Evolutionary conservation across 2,113 vertebrate genomes (phyloP).

Genomic region (Lophotis ruficrista): DNA sequence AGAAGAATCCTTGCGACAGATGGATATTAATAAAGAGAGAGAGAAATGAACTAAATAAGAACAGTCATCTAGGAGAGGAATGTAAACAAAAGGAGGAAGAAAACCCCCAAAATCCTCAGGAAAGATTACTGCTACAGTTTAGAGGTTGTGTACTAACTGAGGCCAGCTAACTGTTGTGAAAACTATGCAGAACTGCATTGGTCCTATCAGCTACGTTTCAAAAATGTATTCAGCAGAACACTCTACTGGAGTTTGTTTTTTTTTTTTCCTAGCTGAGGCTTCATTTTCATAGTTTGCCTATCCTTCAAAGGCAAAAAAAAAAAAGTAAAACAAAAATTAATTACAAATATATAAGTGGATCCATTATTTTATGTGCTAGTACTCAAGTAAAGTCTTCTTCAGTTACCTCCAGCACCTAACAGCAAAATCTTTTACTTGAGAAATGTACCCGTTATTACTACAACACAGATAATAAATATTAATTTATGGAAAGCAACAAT

Average conservation of each 20-base stretch:
- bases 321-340: neutral
- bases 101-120: fast-evolving
- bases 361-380: neutral
- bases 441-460: neutral
- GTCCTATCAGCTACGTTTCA: neutral
- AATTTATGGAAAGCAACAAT: neutral
- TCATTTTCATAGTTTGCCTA: neutral
- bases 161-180: neutral
- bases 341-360: neutral
- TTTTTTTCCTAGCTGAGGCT: neutral
- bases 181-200: neutral
- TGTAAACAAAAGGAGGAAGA: neutral
- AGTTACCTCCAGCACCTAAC: neutral
- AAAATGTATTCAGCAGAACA: neutral
- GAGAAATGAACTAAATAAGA: neutral
- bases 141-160: neutral
- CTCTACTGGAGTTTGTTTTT: neutral
- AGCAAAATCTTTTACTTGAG: neutral
- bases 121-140: neutral
- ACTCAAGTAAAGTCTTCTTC: neutral
- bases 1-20: neutral
- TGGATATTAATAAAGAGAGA: neutral
- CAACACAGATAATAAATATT: neutral
- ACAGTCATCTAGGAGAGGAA: neutral
- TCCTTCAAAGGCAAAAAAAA: neutral